phyloP scores from a whole-genome alignment of 2,888 invertebrate species.

The Machimus atricapillus region DNA sequence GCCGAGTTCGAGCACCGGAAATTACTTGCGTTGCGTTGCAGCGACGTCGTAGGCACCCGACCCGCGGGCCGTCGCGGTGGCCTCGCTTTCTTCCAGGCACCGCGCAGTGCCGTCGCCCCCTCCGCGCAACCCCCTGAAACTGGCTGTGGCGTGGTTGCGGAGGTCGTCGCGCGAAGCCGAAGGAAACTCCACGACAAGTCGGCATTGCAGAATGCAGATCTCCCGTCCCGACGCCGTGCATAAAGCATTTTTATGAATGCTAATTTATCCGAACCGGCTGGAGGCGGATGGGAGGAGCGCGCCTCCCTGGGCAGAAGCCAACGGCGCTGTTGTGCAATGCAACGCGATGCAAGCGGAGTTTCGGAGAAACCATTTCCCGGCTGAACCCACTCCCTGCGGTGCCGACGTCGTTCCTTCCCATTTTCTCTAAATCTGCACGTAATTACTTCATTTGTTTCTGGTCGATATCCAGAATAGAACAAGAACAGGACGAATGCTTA shows the following conservation, averaged over 20 bases:
- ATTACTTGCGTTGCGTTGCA: neutral
- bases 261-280: neutral
- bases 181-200: neutral
- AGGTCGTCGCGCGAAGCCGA: neutral
- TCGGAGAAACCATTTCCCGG: too few relatives aligned
- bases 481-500: too few relatives aligned
- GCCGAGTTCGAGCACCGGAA: neutral
- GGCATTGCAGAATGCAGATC: neutral
- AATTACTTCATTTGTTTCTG: too few relatives aligned
- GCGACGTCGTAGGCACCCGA: neutral
- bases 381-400: too few relatives aligned
- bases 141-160: neutral
- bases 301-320: neutral
- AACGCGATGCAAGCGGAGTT: too few relatives aligned
- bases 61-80: neutral
- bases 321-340: too few relatives aligned
- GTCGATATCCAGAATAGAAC: too few relatives aligned
- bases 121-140: neutral
- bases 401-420: too few relatives aligned
- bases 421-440: too few relatives aligned
- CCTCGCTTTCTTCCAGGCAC: neutral
- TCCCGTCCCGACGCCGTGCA: neutral
- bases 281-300: neutral
- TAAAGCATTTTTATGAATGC: slow-evolving; percentile 26
- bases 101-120: neutral